Conservation (phyloP, 2,888 invertebrate species). For the Platycheirus rosarum region DNA sequence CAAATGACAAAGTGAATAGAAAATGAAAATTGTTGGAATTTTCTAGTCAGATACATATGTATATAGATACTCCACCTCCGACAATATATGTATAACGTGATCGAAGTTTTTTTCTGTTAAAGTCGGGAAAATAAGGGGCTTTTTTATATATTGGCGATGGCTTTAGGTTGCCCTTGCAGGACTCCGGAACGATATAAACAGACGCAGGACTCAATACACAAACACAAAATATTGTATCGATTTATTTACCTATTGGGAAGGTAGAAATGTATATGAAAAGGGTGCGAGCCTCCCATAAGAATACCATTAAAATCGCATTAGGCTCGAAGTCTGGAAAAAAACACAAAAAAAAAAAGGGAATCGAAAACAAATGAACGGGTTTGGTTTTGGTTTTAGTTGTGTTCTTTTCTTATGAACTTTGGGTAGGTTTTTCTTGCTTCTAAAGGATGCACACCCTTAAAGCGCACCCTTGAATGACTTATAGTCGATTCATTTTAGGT, state of each 20-base stretch:
- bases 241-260: slow-evolving; percentile 29
- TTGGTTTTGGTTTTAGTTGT: neutral
- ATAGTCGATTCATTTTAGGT: slow-evolving; percentile 24
- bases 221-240: slow-evolving; percentile 21
- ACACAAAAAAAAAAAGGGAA: slow-evolving; percentile 53
- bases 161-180: slow-evolving; percentile 18
- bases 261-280: slow-evolving; percentile 17
- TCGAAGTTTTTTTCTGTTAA: slow-evolving; percentile 1
- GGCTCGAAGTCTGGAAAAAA: slow-evolving; percentile 39
- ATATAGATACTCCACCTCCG: slow-evolving; percentile 30
- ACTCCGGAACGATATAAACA: neutral
- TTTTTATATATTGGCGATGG: neutral
- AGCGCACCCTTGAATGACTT: slow-evolving; percentile 63
- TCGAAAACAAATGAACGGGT: slow-evolving; percentile 65
- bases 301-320: slow-evolving; percentile 73
- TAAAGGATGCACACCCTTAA: slow-evolving; percentile 62
- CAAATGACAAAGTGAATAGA: slow-evolving; percentile 73
- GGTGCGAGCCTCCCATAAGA: slow-evolving; percentile 63
- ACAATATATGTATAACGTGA: neutral
- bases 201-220: neutral
- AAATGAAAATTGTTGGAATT: slow-evolving; percentile 70
- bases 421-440: slow-evolving; percentile 36
- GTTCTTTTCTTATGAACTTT: slow-evolving; percentile 36
- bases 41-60: slow-evolving; percentile 34
- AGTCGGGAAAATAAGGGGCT: neutral